Evolutionary conservation across 2,888 invertebrate genomes (phyloP).

Genomic region (Furcula furcula): DNA sequence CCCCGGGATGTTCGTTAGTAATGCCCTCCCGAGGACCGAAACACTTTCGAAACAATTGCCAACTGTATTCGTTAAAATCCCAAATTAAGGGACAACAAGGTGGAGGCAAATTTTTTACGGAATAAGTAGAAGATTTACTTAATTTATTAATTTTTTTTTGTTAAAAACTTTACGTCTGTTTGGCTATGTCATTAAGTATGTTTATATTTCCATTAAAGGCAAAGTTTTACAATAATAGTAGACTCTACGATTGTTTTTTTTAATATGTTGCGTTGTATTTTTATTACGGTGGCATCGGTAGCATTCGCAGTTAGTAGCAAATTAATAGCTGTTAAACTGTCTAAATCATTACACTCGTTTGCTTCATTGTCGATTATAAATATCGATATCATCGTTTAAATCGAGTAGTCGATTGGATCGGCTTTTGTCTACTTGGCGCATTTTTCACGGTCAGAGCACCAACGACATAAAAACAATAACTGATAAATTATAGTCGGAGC

Average conservation of each 20-base stretch:
- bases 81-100: constrained; percentile 8
- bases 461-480: constrained; percentile 57
- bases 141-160: no score
- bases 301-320: neutral
- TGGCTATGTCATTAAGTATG: no score
- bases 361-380: neutral
- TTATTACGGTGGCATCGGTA: no score
- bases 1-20: constrained; percentile 56
- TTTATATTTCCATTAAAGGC: no score
- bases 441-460: constrained; percentile 39
- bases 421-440: constrained; percentile 18
- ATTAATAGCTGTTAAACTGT: constrained; percentile 8
- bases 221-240: no score
- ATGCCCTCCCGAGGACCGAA: constrained; percentile 34
- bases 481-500: constrained; percentile 56
- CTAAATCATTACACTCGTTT: neutral
- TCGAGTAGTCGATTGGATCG: constrained; percentile 22
- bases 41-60: constrained; percentile 40
- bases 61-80: constrained; percentile 18
- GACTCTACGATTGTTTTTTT: no score
- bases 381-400: constrained; percentile 17
- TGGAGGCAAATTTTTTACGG: neutral
- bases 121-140: no score
- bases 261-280: no score
- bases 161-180: no score